phyloP scores from a whole-genome alignment of 2,888 invertebrate genomes.

The Agrilus mali region DNA sequence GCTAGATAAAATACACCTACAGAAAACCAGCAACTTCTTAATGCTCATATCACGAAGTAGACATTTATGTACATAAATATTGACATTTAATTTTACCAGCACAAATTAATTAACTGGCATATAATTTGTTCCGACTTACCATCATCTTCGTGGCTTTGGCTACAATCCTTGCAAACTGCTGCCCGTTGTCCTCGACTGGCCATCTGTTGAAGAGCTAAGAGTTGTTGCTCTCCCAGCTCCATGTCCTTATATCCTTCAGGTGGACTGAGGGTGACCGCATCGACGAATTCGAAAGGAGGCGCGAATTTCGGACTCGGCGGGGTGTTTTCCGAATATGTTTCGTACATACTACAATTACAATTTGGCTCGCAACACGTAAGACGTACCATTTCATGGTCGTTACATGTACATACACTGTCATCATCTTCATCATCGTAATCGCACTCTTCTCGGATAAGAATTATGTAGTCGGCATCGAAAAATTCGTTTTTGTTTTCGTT shows the following conservation, averaged over 20 bases:
- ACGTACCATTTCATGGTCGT: slow-evolving; percentile 53
- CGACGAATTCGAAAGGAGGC: slow-evolving; percentile 59
- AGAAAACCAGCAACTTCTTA: not conserved
- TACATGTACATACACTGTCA: slow-evolving; percentile 57
- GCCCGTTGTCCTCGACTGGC: slow-evolving; percentile 21
- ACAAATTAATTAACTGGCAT: too few species aligned
- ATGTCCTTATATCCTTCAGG: slow-evolving; percentile 87
- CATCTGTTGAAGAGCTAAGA: slow-evolving; percentile 46
- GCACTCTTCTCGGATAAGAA: slow-evolving; percentile 79
- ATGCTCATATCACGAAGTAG: slow-evolving; percentile 6
- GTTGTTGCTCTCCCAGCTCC: slow-evolving; percentile 47
- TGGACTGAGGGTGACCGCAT: slow-evolving; percentile 76
- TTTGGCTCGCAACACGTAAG: slow-evolving; percentile 55
- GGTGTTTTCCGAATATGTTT: slow-evolving; percentile 25
- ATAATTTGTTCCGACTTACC: slow-evolving; percentile 14
- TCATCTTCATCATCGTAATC: slow-evolving; percentile 70
- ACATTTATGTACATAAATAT: slow-evolving; percentile 9
- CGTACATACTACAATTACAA: slow-evolving; percentile 37
- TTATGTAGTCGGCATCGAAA: slow-evolving; percentile 86
- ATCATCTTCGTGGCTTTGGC: slow-evolving; percentile 30
- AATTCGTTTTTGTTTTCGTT: slow-evolving; percentile 83
- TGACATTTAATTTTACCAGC: too few species aligned
- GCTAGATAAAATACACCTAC: too few species aligned
- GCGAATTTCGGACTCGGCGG: slow-evolving; percentile 48
- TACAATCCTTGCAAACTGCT: slow-evolving; percentile 33